Evolutionary conservation across 30 jellyfish, hydroid and myxozoan genomes (phyloP).

Genomic region (Turritopsis rubra): DNA sequence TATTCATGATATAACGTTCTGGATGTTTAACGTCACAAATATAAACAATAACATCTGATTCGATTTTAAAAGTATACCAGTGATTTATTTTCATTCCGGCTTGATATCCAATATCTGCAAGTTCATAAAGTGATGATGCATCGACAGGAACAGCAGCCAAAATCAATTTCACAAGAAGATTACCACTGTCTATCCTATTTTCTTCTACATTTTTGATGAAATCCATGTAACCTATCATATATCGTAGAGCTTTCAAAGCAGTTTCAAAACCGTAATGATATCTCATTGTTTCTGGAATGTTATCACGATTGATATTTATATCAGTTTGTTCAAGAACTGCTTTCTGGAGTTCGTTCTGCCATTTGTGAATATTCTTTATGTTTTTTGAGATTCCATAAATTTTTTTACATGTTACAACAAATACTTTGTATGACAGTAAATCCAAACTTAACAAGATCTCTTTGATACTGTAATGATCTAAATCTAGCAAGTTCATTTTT

Average conservation of each 20-base stretch:
- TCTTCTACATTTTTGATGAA: not conserved
- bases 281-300: not conserved
- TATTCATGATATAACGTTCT: not conserved
- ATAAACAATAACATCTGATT: not conserved
- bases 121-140: not conserved
- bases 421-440: not conserved
- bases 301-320: not conserved
- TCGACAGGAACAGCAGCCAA: not conserved
- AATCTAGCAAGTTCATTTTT: not conserved
- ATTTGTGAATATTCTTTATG: not conserved
- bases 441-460: not conserved
- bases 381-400: not conserved
- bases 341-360: not conserved
- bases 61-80: not conserved
- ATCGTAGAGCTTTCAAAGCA: not conserved
- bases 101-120: not conserved
- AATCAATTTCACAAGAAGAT: not conserved
- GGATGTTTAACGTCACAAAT: conserved; percentile 9
- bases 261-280: not conserved
- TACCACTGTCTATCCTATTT: not conserved
- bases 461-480: not conserved
- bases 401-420: not conserved
- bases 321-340: not conserved
- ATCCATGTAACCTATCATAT: not conserved
- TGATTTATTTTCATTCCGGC: conserved; percentile 11